These are phyloP conservation scores for Drosophila sturtevanti DNA, from an alignment of 1,140 invertebrate species.

Conservation along the genomic window DNA sequence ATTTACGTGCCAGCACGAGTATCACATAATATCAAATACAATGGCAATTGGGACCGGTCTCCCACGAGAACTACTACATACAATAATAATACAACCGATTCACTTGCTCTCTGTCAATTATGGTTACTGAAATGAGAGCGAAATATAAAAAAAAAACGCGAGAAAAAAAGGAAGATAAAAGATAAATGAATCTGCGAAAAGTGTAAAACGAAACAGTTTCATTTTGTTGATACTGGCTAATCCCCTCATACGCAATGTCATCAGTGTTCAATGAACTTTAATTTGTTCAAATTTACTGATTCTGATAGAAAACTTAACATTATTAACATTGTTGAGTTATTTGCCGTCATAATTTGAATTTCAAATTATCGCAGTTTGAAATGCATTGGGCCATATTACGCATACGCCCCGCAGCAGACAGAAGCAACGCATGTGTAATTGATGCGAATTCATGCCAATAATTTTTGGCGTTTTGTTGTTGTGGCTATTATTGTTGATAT, in stretches of 20 bases:
- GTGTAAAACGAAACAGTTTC: neutral
- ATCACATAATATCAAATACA: constrained; percentile 20
- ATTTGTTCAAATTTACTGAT: constrained; percentile 32
- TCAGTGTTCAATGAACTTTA: constrained; percentile 28
- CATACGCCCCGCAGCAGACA: constrained; percentile 31
- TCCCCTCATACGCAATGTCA: constrained; percentile 10
- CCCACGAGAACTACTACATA: constrained; percentile 24
- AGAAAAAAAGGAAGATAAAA: constrained; percentile 43
- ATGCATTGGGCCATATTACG: constrained; percentile 35
- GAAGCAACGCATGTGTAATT: constrained; percentile 9
- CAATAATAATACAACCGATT: constrained; percentile 26
- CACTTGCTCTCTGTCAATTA: constrained; percentile 52
- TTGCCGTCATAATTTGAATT: neutral
- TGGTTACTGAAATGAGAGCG: constrained; percentile 15
- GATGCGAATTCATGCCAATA: constrained; percentile 39
- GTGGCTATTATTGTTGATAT: constrained; percentile 7
- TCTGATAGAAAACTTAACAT: neutral
- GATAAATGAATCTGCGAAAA: constrained; percentile 69
- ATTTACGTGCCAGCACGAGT: constrained; percentile 25
- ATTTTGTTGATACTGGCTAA: constrained; percentile 30
- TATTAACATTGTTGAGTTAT: neutral
- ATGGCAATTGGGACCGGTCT: neutral
- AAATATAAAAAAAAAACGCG: constrained; percentile 16
- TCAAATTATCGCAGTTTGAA: constrained; percentile 28
- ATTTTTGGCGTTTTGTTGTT: constrained; percentile 45